Percentiles rank a stretch among this genome's conserved stretches.
These are phyloP conservation scores for Kradibia gibbosae DNA, from an alignment of 1,140 invertebrate genomes.

Conservation along the genomic window DNA sequence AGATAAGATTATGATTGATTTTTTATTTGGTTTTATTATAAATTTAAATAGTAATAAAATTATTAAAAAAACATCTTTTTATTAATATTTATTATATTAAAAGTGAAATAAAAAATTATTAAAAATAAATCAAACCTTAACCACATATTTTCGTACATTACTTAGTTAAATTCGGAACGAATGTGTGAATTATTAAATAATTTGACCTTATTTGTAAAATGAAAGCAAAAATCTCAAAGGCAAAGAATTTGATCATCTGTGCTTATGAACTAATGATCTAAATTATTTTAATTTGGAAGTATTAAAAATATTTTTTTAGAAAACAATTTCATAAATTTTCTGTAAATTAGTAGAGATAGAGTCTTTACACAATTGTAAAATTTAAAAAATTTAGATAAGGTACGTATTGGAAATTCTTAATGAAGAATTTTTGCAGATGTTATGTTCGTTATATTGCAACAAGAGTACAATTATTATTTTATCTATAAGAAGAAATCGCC, in stretches of 20 bases:
- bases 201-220: background rate
- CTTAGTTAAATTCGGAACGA: background rate
- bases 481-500: too few relatives aligned
- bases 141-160: background rate
- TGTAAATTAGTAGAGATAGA: background rate
- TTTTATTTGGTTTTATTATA: too few relatives aligned
- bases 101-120: too few relatives aligned
- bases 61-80: background rate
- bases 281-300: background rate
- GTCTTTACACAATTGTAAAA: background rate
- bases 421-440: too few relatives aligned
- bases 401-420: constrained; percentile 3
- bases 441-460: too few relatives aligned
- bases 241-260: background rate
- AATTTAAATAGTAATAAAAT: too few relatives aligned
- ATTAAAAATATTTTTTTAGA: constrained; percentile 5
- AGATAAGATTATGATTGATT: too few relatives aligned
- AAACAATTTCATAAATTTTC: too few relatives aligned
- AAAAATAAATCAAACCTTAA: too few relatives aligned
- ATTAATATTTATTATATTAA: constrained; percentile 3
- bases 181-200: constrained; percentile 11
- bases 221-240: background rate
- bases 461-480: too few relatives aligned
- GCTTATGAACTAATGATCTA: background rate
- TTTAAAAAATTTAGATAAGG: background rate